phyloP scores from a whole-genome alignment of 2,113 vertebrate species.

The Furnarius figulus region DNA sequence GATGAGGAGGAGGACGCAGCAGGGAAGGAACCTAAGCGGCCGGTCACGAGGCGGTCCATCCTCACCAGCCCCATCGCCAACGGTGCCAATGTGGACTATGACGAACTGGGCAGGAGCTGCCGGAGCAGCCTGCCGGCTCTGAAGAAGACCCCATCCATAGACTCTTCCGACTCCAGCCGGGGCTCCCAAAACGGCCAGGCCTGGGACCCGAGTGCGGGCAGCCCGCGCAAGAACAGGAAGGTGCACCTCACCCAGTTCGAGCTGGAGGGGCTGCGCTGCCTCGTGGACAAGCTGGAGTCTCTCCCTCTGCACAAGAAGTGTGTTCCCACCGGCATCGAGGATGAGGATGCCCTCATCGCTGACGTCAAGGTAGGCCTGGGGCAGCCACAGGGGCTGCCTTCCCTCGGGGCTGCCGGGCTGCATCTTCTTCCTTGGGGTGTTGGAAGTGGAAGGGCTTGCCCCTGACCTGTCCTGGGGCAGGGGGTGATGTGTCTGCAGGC shows the following conservation, averaged over 20 bases:
- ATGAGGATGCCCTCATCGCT: conserved; percentile 86
- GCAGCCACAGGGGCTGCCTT: rapidly evolving
- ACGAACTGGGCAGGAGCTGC: conserved; percentile 74
- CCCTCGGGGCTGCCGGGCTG: not conserved
- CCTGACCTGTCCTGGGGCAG: not conserved
- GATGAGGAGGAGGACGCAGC: conserved; percentile 61
- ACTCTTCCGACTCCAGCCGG: conserved; percentile 74
- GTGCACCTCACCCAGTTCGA: conserved; percentile 90
- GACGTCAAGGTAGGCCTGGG: conserved; percentile 81
- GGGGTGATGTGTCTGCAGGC: not conserved
- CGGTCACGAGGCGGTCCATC: conserved; percentile 66
- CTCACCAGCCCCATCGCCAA: conserved; percentile 79
- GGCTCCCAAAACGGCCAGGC: conserved; percentile 78
- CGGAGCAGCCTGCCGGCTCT: conserved; percentile 69
- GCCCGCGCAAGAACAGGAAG: conserved; percentile 72
- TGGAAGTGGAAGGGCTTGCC: not conserved
- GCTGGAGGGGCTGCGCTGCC: conserved; percentile 91
- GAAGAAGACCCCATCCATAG: conserved; percentile 76
- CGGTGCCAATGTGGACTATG: conserved; percentile 76
- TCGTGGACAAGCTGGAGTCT: conserved; percentile 91
- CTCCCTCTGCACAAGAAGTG: conserved; percentile 93
- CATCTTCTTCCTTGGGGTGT: rapidly evolving
- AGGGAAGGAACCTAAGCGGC: conserved; percentile 72
- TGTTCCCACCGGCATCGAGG: conserved; percentile 88
- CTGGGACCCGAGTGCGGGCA: conserved; percentile 70